Conservation (phyloP, 2,888 invertebrate genomes). For the Taphrorychus bicolor region DNA sequence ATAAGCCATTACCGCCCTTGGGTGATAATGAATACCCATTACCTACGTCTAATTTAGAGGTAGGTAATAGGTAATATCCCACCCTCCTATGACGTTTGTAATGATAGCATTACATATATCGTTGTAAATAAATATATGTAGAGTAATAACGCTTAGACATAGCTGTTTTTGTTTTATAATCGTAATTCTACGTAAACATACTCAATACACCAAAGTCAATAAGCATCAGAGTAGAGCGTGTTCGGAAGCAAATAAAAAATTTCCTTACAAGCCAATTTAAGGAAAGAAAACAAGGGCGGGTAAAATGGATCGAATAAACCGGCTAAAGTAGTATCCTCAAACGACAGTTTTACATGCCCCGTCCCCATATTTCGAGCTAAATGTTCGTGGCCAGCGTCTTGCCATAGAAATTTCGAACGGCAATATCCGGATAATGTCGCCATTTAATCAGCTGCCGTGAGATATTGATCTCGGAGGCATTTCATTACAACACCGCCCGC, state of each 20-base stretch:
- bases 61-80: too few relatives aligned
- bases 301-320: constrained; percentile 28
- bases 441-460: constrained; percentile 58
- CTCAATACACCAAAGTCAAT: too few relatives aligned
- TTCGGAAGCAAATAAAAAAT: constrained; percentile 21
- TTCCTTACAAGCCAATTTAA: constrained; percentile 19
- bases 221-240: too few relatives aligned
- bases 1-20: too few relatives aligned
- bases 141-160: too few relatives aligned
- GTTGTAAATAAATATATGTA: too few relatives aligned
- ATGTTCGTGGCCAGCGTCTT: constrained; percentile 38
- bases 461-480: constrained; percentile 58
- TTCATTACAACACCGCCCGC: constrained; percentile 50
- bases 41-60: too few relatives aligned
- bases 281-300: constrained; percentile 15
- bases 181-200: too few relatives aligned
- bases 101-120: too few relatives aligned
- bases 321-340: constrained; percentile 25
- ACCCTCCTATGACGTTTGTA: too few relatives aligned
- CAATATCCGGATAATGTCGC: constrained; percentile 59
- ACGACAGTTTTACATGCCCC: constrained; percentile 36
- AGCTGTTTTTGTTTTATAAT: too few relatives aligned
- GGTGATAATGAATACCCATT: too few relatives aligned
- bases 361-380: constrained; percentile 30
- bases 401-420: constrained; percentile 58